These are phyloP conservation scores for Heliconius ethilla DNA, from an alignment of 2,888 invertebrate species.

Conservation along the genomic window DNA sequence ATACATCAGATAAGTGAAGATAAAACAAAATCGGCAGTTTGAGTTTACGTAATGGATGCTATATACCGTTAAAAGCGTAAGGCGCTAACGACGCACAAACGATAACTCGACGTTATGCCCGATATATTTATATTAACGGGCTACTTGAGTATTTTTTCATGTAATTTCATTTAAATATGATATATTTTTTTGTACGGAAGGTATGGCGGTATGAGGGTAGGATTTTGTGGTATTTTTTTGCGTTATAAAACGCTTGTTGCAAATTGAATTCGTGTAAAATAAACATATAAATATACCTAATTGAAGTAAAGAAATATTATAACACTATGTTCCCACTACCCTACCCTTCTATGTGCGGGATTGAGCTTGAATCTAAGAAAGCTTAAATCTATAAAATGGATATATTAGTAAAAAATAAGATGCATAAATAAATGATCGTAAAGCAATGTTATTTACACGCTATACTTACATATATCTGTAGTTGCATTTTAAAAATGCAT, in stretches of 20 bases:
- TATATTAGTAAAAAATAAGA: too few relatives aligned
- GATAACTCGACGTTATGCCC: slow-evolving; percentile 56
- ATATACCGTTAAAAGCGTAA: slow-evolving; percentile 56
- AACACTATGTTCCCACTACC: too few relatives aligned
- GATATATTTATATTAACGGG: slow-evolving; percentile 7
- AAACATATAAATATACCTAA: too few relatives aligned
- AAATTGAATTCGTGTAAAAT: too few relatives aligned
- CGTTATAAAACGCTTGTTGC: too few relatives aligned
- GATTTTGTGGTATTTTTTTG: too few relatives aligned
- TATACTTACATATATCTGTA: not conserved
- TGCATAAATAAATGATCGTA: not conserved
- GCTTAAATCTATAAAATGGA: too few relatives aligned
- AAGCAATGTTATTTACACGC: not conserved
- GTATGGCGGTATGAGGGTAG: too few relatives aligned
- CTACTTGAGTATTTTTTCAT: slow-evolving; percentile 21
- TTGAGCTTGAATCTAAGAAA: too few relatives aligned
- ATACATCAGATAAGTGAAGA: not conserved
- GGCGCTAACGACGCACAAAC: slow-evolving; percentile 69
- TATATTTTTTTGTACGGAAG: not conserved
- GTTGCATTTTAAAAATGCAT: slow-evolving; percentile 2
- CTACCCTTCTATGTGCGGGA: too few relatives aligned
- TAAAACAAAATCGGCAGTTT: slow-evolving; percentile 38
- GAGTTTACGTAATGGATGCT: slow-evolving; percentile 59
- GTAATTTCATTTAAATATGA: not conserved
- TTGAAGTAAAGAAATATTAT: too few relatives aligned